Evolutionary conservation across 1,140 invertebrate genomes (phyloP), one percentile per base, ranked within the genome.

Genomic region (Drosophila pseudoobscura): DNA sequence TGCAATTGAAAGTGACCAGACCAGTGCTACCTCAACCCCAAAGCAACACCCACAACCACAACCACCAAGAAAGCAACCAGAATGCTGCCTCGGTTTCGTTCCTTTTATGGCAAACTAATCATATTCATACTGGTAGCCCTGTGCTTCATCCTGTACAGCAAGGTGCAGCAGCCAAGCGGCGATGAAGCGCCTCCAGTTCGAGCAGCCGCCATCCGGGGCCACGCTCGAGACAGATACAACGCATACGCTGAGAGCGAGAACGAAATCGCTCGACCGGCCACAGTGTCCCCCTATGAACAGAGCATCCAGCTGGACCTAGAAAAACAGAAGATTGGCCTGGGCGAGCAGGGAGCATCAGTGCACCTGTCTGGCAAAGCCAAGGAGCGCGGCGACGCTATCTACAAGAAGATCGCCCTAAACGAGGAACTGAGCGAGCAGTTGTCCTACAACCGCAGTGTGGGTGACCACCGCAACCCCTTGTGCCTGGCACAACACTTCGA

Each of bases 371-470:
- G 93, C 11, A 85, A 92, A 17, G 90, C 89, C 20, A 93, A 93
- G 71, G 76, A 92, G 20, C 69, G 92, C 43, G 95, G 95, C 43
- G 94, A 96, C 56, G 92, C 93, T 75, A 91, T 94, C 24, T 93
- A 96, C 77, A 94, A 96, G 78, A 95, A 94, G 79, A 96, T 96
- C 87, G 96, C 96, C 11, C 94, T 97, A 69, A 97, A 98, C 92
- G 94, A 96, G 53, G 92, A 96, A 73, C 92, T 96, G 3, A 97
- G 96, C 89, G 95, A 97, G 90, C 94, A 95, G 92, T 95, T 98
- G 72, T 93, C 95, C 7, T 93, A 96, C 52, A 95, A 96, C 90
- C 92, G 97, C 65, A 94, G 94, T 62, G 91, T 96, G n/a, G 93
- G 93, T n/a, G 93, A 94, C 76, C 91, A 92, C 72, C 91, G 93